phyloP scores from a whole-genome alignment of 2,797 vertebrate species.

The Gymnoscopelus microlampas region DNA sequence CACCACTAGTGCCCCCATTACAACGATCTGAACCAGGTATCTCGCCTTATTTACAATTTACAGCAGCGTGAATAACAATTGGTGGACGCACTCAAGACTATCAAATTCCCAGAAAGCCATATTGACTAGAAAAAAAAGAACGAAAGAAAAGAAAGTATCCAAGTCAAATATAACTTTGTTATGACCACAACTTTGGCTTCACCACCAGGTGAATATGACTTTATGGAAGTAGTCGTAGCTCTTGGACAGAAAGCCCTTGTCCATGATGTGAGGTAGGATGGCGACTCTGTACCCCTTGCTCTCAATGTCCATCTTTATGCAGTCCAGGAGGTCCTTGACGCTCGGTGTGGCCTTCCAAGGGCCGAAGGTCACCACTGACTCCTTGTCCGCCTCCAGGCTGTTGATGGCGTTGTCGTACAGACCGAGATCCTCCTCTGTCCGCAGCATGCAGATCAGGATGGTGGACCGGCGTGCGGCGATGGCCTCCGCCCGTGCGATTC shows the following conservation, averaged over 20 bases:
- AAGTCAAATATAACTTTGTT: too few relatives aligned
- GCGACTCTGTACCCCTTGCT: constrained; percentile 85
- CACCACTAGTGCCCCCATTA: too few relatives aligned
- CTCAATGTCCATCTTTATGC: constrained; percentile 87
- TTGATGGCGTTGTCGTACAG: constrained; percentile 79
- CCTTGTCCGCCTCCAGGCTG: constrained; percentile 82
- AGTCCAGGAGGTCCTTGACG: constrained; percentile 86
- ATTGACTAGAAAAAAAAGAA: too few relatives aligned
- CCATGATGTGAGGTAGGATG: constrained; percentile 68
- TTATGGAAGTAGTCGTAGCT: constrained; percentile 85
- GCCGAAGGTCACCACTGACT: constrained; percentile 91
- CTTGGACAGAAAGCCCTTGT: constrained; percentile 83
- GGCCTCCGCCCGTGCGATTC: constrained; percentile 89
- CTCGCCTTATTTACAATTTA: too few relatives aligned
- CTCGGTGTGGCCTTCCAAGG: constrained; percentile 86
- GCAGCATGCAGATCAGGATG: constrained; percentile 85
- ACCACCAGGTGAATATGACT: constrained; percentile 93
- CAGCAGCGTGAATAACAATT: too few relatives aligned
- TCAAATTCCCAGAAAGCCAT: too few relatives aligned
- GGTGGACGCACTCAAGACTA: too few relatives aligned
- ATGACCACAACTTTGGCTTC: constrained; percentile 19
- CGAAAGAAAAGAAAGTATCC: too few relatives aligned
- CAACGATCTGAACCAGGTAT: too few relatives aligned
- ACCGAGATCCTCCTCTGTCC: constrained; percentile 80
- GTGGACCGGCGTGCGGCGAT: constrained; percentile 83